Conservation (phyloP, 1,140 invertebrate genomes). For the Platorchestia sp. region DNA sequence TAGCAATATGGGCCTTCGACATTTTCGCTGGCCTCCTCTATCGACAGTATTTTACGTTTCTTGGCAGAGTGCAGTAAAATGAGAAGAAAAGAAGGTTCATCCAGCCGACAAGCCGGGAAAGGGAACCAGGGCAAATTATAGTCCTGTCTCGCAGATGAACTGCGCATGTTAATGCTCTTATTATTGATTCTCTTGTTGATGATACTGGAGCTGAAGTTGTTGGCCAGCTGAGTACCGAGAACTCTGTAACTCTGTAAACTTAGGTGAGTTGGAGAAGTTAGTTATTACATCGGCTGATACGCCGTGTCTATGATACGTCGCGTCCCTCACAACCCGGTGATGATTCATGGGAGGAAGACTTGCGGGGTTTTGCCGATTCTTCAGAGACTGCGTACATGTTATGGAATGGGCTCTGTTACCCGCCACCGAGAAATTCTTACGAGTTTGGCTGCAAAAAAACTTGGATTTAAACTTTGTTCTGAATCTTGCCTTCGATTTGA, state of each 20-base stretch:
- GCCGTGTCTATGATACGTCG: neutral
- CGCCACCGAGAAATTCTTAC: neutral
- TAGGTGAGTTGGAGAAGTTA: neutral
- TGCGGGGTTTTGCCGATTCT: neutral
- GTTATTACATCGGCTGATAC: neutral
- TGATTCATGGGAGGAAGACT: constrained; percentile 9
- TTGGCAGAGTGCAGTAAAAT: neutral
- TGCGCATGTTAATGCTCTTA: constrained; percentile 1
- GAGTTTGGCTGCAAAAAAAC: constrained; percentile 22
- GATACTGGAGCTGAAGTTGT: neutral
- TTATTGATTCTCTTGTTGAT: constrained; percentile 2
- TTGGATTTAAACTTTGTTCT: neutral
- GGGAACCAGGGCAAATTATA: neutral
- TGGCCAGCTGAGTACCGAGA: neutral
- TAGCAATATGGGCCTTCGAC: neutral
- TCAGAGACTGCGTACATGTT: neutral
- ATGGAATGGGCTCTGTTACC: neutral
- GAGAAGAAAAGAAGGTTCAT: neutral
- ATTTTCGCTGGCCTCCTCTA: neutral
- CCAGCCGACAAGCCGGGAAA: neutral
- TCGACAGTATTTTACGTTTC: neutral
- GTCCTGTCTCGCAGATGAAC: neutral
- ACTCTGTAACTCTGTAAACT: neutral
- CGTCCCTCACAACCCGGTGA: neutral
- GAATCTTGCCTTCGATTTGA: constrained; percentile 30